These are phyloP conservation scores for Tamandua tetradactyla DNA, from an alignment of 2,797 vertebrate genomes.

Conservation along the genomic window DNA sequence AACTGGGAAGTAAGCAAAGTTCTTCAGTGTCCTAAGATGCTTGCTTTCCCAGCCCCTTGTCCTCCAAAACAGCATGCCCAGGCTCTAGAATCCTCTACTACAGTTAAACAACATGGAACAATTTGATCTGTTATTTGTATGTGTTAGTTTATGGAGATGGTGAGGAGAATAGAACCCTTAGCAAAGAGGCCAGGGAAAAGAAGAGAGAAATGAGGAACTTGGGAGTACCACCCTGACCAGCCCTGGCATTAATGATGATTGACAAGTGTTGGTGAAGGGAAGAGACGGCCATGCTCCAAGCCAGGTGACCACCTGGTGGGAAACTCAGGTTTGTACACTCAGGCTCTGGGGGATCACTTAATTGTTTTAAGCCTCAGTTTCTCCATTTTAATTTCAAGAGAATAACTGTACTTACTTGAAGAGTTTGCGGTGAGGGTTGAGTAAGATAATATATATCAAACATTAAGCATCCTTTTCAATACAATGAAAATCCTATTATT, in stretches of 20 bases:
- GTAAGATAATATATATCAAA: not conserved
- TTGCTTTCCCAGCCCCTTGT: not conserved
- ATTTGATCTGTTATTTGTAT: not conserved
- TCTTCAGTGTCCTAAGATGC: not conserved
- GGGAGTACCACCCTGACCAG: not conserved
- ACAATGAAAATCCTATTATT: not conserved
- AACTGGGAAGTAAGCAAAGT: not conserved
- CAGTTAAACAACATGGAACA: not conserved
- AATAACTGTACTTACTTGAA: not conserved
- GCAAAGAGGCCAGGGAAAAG: not conserved
- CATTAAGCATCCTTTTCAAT: not conserved
- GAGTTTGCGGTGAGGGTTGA: not conserved
- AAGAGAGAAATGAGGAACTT: not conserved
- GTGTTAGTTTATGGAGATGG: not conserved
- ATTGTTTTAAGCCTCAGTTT: not conserved
- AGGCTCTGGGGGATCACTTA: rapidly evolving
- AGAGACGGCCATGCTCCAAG: not conserved
- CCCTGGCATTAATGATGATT: rapidly evolving
- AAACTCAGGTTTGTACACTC: not conserved
- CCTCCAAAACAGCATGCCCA: not conserved
- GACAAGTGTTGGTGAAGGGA: not conserved
- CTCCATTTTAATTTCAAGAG: not conserved
- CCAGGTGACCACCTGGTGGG: rapidly evolving
- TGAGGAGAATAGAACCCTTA: not conserved
- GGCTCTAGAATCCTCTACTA: not conserved